Evolutionary conservation across 2,888 invertebrate genomes (phyloP).

Genomic region (Papilio elwesi): DNA sequence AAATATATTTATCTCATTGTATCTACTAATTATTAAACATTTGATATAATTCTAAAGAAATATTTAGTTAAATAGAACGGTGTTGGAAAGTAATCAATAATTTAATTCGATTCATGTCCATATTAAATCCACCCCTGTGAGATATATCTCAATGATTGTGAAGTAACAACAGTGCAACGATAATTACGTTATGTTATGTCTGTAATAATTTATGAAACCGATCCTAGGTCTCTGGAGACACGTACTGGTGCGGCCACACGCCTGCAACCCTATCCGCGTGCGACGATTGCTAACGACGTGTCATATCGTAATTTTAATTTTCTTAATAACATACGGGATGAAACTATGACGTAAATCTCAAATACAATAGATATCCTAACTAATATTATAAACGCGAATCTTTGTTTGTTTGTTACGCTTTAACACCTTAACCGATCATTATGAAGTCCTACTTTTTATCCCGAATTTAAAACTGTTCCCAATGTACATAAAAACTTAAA

Average conservation of each 20-base stretch:
- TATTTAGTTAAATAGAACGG: too few relatives aligned
- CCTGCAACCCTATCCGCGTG: slow-evolving; percentile 70
- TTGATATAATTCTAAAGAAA: too few relatives aligned
- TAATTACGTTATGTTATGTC: slow-evolving; percentile 31
- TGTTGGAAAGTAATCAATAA: too few relatives aligned
- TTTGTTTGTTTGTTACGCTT: too few relatives aligned
- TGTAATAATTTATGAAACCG: slow-evolving; percentile 44
- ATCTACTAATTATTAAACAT: too few relatives aligned
- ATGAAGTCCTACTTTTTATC: too few relatives aligned
- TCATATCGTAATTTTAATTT: slow-evolving; percentile 54
- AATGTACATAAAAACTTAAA: too few relatives aligned
- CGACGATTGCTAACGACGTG: slow-evolving; percentile 64
- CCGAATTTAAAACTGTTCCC: too few relatives aligned
- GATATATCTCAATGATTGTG: slow-evolving; percentile 3
- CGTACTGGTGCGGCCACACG: slow-evolving; percentile 41
- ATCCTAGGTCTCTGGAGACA: slow-evolving; percentile 46
- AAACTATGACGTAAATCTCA: background rate
- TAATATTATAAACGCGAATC: too few relatives aligned
- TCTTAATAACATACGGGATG: slow-evolving; percentile 38
- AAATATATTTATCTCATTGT: too few relatives aligned
- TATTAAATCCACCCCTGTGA: background rate
- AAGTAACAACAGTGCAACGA: slow-evolving; percentile 10
- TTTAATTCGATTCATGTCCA: background rate
- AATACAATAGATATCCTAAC: too few relatives aligned
- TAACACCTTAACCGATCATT: too few relatives aligned